phyloP scores from a whole-genome alignment of 64 coral and sea anemone species.

The Stichodactyla helianthus region DNA sequence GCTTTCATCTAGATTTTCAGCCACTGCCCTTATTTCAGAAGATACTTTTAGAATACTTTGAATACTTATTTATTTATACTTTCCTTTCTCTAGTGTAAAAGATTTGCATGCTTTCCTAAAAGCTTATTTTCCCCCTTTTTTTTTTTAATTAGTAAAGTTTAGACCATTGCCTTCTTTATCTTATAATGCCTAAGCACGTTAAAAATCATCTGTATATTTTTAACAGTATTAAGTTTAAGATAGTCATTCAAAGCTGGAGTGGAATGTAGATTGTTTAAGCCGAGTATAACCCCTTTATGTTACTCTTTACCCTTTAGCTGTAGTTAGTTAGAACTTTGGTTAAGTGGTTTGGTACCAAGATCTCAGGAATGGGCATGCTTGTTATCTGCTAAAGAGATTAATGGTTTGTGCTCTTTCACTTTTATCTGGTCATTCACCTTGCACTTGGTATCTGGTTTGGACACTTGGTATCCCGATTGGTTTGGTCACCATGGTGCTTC shows the following conservation, averaged over 20 bases:
- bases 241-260: background rate
- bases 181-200: no score
- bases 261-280: background rate
- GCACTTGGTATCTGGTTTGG: slow-evolving; percentile 16
- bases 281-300: background rate
- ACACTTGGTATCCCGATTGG: slow-evolving; percentile 11
- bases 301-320: slow-evolving; percentile 30
- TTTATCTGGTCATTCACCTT: slow-evolving; percentile 9
- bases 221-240: background rate
- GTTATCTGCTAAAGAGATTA: slow-evolving; percentile 13
- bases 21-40: background rate
- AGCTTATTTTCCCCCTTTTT: background rate
- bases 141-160: no score
- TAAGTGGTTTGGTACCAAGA: slow-evolving; percentile 10
- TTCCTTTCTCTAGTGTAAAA: no score
- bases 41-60: background rate
- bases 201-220: background rate
- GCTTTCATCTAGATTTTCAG: background rate
- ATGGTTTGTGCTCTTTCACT: slow-evolving; percentile 18
- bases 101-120: background rate
- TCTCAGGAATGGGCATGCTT: slow-evolving; percentile 11
- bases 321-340: slow-evolving; percentile 33
- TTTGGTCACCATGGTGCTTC: slow-evolving; percentile 12
- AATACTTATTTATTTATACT: background rate
- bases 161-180: no score